A percentile compares a stretch with the other conserved stretches of the same genome.
Conservation (phyloP, 2,113 vertebrate genomes). For the Electrona antarctica region DNA sequence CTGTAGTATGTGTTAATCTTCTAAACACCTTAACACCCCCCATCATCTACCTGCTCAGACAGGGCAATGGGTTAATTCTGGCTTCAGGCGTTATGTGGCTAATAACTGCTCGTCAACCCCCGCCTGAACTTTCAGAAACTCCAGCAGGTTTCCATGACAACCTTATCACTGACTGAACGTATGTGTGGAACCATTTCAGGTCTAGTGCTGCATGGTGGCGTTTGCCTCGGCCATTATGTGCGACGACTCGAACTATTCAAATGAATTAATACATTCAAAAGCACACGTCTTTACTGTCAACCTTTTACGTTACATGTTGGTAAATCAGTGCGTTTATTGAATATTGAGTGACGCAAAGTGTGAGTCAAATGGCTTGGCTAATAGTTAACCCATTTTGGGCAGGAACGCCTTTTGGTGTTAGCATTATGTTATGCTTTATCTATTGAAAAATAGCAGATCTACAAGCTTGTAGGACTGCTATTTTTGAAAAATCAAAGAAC, state of each 20-base stretch:
- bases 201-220: background rate
- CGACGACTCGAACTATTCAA: background rate
- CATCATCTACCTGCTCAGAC: constrained; percentile 77
- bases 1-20: constrained; percentile 72
- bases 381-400: too few relatives aligned
- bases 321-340: constrained; percentile 38
- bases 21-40: constrained; percentile 73
- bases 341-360: constrained; percentile 10
- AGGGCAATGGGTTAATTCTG: constrained; percentile 80
- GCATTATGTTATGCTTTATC: too few relatives aligned
- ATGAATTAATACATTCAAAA: background rate
- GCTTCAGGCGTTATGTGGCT: constrained; percentile 67
- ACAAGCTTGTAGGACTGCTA: too few relatives aligned
- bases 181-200: constrained; percentile 12
- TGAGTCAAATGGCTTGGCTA: constrained; percentile 39
- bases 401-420: too few relatives aligned
- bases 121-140: constrained; percentile 71
- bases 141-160: constrained; percentile 40
- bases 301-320: background rate
- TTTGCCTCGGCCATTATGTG: background rate
- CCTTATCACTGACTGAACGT: constrained; percentile 51
- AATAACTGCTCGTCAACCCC: constrained; percentile 78
- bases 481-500: too few relatives aligned
- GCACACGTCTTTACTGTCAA: constrained; percentile 4
- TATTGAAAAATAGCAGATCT: too few relatives aligned